phyloP scores from a whole-genome alignment of 2,113 vertebrate species.

The Colinus virginianus region DNA sequence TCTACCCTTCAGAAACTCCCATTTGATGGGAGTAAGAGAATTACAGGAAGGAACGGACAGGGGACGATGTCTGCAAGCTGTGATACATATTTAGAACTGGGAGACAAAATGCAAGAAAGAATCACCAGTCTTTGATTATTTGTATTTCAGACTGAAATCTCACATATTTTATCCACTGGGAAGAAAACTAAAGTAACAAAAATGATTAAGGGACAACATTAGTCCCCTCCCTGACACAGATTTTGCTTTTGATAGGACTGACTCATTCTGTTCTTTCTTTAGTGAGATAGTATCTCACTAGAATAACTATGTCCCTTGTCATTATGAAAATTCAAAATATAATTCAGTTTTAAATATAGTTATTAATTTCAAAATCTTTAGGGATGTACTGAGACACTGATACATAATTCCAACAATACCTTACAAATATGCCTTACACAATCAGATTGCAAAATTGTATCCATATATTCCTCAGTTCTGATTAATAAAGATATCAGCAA shows the following conservation, averaged over 20 bases:
- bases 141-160: background rate
- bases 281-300: background rate
- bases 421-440: background rate
- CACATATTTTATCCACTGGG: background rate
- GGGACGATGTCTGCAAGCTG: fast-evolving
- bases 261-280: slow-evolving; percentile 23
- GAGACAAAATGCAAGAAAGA: background rate
- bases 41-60: background rate
- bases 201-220: background rate
- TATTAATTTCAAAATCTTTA: slow-evolving; percentile 25
- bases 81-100: background rate
- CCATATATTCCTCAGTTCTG: background rate
- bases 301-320: background rate
- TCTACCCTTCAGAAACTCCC: background rate
- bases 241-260: background rate
- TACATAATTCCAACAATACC: background rate
- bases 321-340: background rate
- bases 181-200: background rate
- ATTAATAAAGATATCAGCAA: background rate
- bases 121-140: fast-evolving
- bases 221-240: background rate
- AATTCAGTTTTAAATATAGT: slow-evolving; percentile 32
- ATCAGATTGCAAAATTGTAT: background rate
- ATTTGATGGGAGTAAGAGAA: background rate
- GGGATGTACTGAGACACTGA: background rate